phyloP scores from a whole-genome alignment of 2,888 invertebrate genomes.

The Tethea ocularis region DNA sequence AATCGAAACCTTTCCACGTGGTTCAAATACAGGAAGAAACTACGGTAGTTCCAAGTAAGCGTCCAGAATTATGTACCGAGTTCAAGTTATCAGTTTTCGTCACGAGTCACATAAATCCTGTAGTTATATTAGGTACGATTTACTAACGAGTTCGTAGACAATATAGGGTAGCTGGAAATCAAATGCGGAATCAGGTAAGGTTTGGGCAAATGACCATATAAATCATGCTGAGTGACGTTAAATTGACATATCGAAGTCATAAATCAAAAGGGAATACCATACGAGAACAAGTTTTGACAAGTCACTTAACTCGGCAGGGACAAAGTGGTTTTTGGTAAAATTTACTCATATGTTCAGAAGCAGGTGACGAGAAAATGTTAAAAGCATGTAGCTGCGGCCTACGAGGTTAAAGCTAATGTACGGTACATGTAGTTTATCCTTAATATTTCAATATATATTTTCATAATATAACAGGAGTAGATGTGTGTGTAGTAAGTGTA shows the following conservation, averaged over 20 bases:
- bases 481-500: too few species aligned
- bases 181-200: slow-evolving; percentile 20
- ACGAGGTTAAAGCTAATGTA: not conserved
- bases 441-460: not conserved
- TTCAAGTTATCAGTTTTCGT: too few species aligned
- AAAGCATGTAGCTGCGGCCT: slow-evolving; percentile 2
- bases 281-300: slow-evolving; percentile 78
- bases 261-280: slow-evolving; percentile 75
- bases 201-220: slow-evolving; percentile 70
- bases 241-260: slow-evolving; percentile 79
- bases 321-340: slow-evolving; percentile 63
- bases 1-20: too few species aligned
- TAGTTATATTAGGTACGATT: too few species aligned
- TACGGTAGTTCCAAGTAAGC: too few species aligned
- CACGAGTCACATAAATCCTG: too few species aligned
- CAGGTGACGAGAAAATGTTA: slow-evolving; percentile 6
- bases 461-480: not conserved
- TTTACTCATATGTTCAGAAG: slow-evolving; percentile 33
- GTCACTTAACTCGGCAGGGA: slow-evolving; percentile 67
- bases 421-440: not conserved
- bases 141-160: not conserved
- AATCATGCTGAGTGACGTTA: slow-evolving; percentile 77
- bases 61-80: too few species aligned
- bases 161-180: slow-evolving; percentile 13
- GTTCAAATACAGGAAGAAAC: too few species aligned